Evolutionary conservation across 2,888 invertebrate species (phyloP).

Genomic region (Leptura quadrifasciata): DNA sequence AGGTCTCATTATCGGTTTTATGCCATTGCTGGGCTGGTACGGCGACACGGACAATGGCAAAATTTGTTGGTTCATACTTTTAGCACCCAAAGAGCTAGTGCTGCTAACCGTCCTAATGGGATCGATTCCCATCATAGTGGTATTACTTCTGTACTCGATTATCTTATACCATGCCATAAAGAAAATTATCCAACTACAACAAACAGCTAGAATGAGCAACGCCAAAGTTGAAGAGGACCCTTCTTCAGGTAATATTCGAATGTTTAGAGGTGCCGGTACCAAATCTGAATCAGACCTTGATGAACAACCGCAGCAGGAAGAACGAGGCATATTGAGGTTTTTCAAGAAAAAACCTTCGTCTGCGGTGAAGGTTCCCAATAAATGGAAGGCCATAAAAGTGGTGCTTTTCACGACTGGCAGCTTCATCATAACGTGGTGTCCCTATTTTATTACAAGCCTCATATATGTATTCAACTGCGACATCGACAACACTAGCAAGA

Average conservation of each 20-base stretch:
- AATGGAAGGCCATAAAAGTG: slow-evolving; percentile 79
- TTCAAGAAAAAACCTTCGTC: slow-evolving; percentile 58
- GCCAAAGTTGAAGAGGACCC: slow-evolving; percentile 41
- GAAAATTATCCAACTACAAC: slow-evolving; percentile 74
- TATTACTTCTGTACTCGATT: slow-evolving; percentile 76
- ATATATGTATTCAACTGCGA: slow-evolving; percentile 73
- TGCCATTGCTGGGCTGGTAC: slow-evolving; percentile 79
- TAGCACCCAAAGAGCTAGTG: slow-evolving; percentile 77
- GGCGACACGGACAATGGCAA: slow-evolving; percentile 75
- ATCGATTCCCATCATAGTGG: slow-evolving; percentile 74
- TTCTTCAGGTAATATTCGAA: slow-evolving; percentile 54
- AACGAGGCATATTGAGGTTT: slow-evolving; percentile 55
- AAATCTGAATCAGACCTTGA: slow-evolving; percentile 33
- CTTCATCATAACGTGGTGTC: slow-evolving; percentile 79
- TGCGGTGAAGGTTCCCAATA: slow-evolving; percentile 70
- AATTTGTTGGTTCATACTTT: slow-evolving; percentile 77
- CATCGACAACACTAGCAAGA: slow-evolving; percentile 54
- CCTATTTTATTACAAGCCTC: slow-evolving; percentile 78
- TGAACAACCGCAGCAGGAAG: slow-evolving; percentile 22
- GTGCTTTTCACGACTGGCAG: slow-evolving; percentile 79
- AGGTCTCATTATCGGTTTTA: slow-evolving; percentile 78
- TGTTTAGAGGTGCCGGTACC: slow-evolving; percentile 59
- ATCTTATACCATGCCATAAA: slow-evolving; percentile 78
- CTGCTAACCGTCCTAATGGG: slow-evolving; percentile 77
- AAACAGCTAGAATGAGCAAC: slow-evolving; percentile 41